Base-by-base conservation (phyloP, 2,797 vertebrate species). In the Adelosebastes latens region DNA sequence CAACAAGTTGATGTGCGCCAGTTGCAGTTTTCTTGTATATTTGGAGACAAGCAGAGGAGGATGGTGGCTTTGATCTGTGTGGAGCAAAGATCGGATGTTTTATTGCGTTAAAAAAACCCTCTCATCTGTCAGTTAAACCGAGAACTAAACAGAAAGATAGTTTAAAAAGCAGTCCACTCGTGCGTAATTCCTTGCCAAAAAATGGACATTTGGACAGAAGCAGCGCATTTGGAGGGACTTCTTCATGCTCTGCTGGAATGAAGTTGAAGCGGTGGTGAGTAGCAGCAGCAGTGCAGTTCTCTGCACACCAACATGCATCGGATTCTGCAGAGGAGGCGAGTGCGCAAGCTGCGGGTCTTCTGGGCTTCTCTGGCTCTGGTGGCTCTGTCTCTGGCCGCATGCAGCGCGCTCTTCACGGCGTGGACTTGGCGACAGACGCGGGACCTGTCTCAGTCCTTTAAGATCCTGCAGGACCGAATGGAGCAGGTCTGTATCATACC, bases 391-490 rank as follows among this genome's bases (percentile, higher is more conserved):
- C 91, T 97, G 83, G 96, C 96, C 80, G 93, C 94, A 4, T 95
- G 95, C 94, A 97, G 96, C 87, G 95, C 95, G 75, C 82, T 96
- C 22, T 96, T 96, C 25, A 96, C 96, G 79, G 95, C 94, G 75
- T 96, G 96, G 95, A 96, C 96, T 25, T 95, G 96, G 96, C 87
- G 95, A 42, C 95, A 97, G 83, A 96, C 95, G 79, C 94, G 94
- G 80, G 96, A 95, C 89, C 92, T 96, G 93, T 95, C 95, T 18
- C 94, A 93, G 85, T 96, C 96, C 80, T 95, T 96, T 63, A 93
- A 94, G 93, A 94, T 92, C 83, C 94, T 96, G 90, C 94, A 96
- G 86, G 95, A 95, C 74, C 93, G 94, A 80, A 85, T 96, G 59
- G 95, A 96, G 83, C 96, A 97, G 95, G 96, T 97, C 89, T 84